Conservation (phyloP, 2,797 vertebrate species). For the Mus spretus region DNA sequence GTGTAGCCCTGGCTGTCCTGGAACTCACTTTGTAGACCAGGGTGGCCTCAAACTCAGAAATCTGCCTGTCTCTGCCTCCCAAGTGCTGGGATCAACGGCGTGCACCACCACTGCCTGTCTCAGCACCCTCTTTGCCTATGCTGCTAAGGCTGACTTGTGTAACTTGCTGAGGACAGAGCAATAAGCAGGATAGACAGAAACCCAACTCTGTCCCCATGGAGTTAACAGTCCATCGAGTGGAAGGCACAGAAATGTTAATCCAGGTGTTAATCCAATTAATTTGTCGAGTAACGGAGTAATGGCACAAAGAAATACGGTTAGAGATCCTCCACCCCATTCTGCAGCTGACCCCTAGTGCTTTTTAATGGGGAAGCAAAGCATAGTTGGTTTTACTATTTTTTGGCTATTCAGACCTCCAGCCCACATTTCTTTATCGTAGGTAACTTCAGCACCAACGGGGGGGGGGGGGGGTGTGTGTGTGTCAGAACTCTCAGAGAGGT, state of each 20-base stretch:
- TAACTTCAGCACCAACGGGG: neutral
- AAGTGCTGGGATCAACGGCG: too few species aligned
- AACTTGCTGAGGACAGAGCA: neutral
- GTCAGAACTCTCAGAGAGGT: neutral
- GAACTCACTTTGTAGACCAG: too few species aligned
- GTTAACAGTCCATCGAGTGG: neutral
- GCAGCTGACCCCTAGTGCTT: neutral
- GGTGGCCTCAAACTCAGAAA: too few species aligned
- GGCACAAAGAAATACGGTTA: neutral
- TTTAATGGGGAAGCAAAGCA: neutral
- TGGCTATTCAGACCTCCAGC: neutral
- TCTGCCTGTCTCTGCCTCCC: too few species aligned
- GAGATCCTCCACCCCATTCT: neutral
- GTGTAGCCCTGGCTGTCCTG: too few species aligned
- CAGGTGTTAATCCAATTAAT: neutral
- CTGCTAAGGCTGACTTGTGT: neutral
- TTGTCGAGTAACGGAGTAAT: neutral
- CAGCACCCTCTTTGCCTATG: neutral
- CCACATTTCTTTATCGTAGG: conserved; percentile 10
- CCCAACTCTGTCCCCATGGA: neutral
- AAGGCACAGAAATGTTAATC: neutral
- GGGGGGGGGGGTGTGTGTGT: neutral
- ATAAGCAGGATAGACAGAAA: neutral
- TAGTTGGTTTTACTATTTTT: neutral
- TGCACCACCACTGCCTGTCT: too few species aligned